Percentiles rank a stretch among this genome's conserved stretches.
phyloP scores from a whole-genome alignment of 2,888 invertebrate species.

The Spisula solida region DNA sequence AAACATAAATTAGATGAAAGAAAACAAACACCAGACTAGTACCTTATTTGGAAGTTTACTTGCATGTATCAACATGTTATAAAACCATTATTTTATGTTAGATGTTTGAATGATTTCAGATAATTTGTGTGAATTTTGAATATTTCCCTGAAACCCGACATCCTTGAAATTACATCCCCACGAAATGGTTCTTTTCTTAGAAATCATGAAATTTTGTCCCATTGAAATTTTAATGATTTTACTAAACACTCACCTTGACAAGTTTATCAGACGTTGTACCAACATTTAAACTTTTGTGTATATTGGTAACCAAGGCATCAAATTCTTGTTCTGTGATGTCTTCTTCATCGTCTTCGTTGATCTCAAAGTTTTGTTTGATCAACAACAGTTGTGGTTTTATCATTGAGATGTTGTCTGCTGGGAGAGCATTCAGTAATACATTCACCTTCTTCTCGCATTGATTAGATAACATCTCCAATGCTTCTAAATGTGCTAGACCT shows the following conservation, averaged over 20 bases:
- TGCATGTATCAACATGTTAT: no score
- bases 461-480: conserved; percentile 95
- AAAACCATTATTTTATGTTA: no score
- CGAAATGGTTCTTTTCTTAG: no score
- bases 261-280: conserved; percentile 89
- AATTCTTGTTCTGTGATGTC: conserved; percentile 84
- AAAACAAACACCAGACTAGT: no score
- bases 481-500: conserved; percentile 94
- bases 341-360: conserved; percentile 76
- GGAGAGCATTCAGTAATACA: conserved; percentile 77
- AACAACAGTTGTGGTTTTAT: conserved; percentile 93
- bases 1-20: no score
- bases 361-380: conserved; percentile 90
- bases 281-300: conserved; percentile 82
- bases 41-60: no score
- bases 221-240: no score
- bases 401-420: conserved; percentile 88
- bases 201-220: no score
- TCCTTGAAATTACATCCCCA: no score
- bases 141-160: no score
- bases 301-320: conserved; percentile 80
- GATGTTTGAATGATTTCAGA: no score
- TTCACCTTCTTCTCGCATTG: conserved; percentile 89
- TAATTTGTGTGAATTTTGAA: no score
- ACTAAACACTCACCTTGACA: conserved; percentile 88